Base-by-base conservation (phyloP, 1,140 invertebrate genomes). In the Achroia grisella region DNA sequence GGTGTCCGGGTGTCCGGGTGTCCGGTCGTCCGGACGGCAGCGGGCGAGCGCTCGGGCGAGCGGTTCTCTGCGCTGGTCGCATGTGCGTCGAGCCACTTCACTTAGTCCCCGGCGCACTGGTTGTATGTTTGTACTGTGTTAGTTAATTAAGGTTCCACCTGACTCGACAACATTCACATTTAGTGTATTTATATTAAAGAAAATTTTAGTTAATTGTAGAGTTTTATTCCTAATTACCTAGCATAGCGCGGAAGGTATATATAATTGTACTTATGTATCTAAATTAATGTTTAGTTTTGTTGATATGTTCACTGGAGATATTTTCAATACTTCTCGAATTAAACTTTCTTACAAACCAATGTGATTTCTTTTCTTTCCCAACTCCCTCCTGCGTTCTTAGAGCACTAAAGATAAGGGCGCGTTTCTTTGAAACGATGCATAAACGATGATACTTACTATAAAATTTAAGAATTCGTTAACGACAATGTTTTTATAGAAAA, bases 311-410 rank as follows among this genome's bases (percentile, higher is more conserved):
- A 77, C 73, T 73, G 74, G 74, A 84, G 69, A 84, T 81, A 81
- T 84, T 84, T 81, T 84, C 71, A 76, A 77, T 74, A 84, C 76
- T 84, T 79, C 74, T 79, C 76, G 71, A 61, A 76, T 79, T 78
- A 76, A 81, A 79, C 76, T 84, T 84, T 81, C 80, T 84, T 81
- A 81, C 71, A 78, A 81, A 80, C 70, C 62, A 66, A 43, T 15
- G 27, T 8, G 9, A 8, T 36, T 9, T 47, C 29, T 34, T 14
- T 23, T 41, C n/a, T n/a, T n/a, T n/a, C n/a, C n/a, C n/a, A n/a
- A n/a, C n/a, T n/a, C n/a, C n/a, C n/a, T n/a, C n/a, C n/a, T n/a
- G n/a, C n/a, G n/a, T n/a, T n/a, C n/a, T n/a, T n/a, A n/a, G n/a
- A n/a, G n/a, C n/a, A n/a, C n/a, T n/a, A n/a, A n/a, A n/a, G n/a